Conservation (phyloP, 2,113 vertebrate genomes). For the mouse (Mus musculus) region GRCm39 chr13:113522001-113522500, state of each 20-base stretch:
- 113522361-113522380: too few relatives aligned
- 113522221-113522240: too few relatives aligned
- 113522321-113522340: too few relatives aligned
- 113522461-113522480: too few relatives aligned
- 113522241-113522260: neutral
- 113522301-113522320: neutral
- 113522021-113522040: neutral
- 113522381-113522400: too few relatives aligned
- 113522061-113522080: slow-evolving; percentile 24
- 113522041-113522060: neutral
- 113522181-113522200: neutral
- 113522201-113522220: neutral
- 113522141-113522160: neutral
- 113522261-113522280: neutral
- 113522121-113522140: slow-evolving; percentile 6
- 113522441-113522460: too few relatives aligned
- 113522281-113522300: neutral
- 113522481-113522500: too few relatives aligned
- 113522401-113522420: too few relatives aligned
- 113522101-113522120: neutral
- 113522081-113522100: neutral
- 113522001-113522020: neutral
- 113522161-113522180: neutral
- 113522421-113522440: too few relatives aligned
- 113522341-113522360: too few relatives aligned